phyloP scores from a whole-genome alignment of 2,888 invertebrate genomes.

The Acrobasis repandana region DNA sequence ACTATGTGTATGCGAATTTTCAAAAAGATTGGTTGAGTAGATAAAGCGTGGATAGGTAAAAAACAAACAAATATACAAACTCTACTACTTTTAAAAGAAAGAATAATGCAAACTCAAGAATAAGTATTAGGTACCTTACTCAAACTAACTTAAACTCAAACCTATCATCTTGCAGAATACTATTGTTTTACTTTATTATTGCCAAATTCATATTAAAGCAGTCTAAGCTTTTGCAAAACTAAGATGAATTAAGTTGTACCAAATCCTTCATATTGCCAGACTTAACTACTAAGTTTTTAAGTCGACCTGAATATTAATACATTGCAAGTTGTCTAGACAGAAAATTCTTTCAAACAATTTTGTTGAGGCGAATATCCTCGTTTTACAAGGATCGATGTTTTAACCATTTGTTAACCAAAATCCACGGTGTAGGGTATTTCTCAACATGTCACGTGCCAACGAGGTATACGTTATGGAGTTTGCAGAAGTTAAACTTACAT shows the following conservation, averaged over 20 bases:
- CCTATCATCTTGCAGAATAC: neutral
- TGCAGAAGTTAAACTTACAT: neutral
- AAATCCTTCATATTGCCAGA: neutral
- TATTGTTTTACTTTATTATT: no score
- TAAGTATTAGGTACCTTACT: neutral
- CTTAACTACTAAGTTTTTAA: constrained; percentile 2
- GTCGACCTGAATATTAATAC: neutral
- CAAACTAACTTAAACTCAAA: neutral
- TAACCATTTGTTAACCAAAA: constrained; percentile 15
- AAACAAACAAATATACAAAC: no score
- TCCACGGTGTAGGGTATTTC: constrained; percentile 10
- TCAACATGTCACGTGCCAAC: constrained; percentile 7
- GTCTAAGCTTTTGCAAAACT: neutral
- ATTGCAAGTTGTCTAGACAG: neutral
- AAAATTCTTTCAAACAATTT: neutral
- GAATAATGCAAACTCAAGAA: no score
- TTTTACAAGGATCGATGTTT: constrained; percentile 12
- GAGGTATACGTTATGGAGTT: neutral
- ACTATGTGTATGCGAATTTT: no score
- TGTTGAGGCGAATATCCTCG: constrained; percentile 1
- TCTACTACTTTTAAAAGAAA: no score
- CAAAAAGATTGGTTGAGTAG: no score
- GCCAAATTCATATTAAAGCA: neutral
- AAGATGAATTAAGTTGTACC: neutral
- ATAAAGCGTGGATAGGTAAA: no score